A percentile compares a stretch with the other conserved stretches of the same genome.
These are phyloP conservation scores for Apotomis turbidana DNA, from an alignment of 2,888 invertebrate species.

Conservation along the genomic window DNA sequence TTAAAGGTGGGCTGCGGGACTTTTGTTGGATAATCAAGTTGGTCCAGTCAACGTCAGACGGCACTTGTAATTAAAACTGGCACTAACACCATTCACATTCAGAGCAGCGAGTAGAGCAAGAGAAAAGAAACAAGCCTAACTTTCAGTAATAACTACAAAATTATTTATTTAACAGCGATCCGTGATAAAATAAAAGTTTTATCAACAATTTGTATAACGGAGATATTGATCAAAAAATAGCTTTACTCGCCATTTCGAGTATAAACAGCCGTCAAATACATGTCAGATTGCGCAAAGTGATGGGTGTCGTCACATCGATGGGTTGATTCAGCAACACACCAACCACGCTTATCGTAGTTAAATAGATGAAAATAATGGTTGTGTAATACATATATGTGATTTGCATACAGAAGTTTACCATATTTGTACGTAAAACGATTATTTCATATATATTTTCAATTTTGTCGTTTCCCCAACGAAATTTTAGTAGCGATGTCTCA, in stretches of 20 bases:
- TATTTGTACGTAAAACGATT: neutral
- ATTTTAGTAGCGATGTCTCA: conserved; percentile 10
- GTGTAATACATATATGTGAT: too few relatives aligned
- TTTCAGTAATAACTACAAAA: neutral
- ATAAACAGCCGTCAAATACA: too few relatives aligned
- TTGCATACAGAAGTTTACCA: neutral
- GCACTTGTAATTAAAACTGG: conserved; percentile 39
- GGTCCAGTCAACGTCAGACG: conserved; percentile 36
- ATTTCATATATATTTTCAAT: too few relatives aligned
- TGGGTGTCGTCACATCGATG: too few relatives aligned
- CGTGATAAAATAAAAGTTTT: neutral
- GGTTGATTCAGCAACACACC: too few relatives aligned
- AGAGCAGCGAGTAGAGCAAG: conserved; percentile 16
- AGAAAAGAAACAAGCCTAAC: neutral
- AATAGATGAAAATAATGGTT: too few relatives aligned
- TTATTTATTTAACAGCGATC: neutral
- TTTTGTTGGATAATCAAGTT: conserved; percentile 39
- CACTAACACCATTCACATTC: conserved; percentile 33
- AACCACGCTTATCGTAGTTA: too few relatives aligned
- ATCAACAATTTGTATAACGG: neutral
- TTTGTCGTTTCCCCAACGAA: neutral
- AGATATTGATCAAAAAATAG: too few relatives aligned
- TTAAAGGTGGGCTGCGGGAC: conserved; percentile 52
- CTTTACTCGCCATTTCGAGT: too few relatives aligned
- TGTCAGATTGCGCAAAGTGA: too few relatives aligned